These are phyloP conservation scores for Drymonia ruficornis DNA, from an alignment of 2,888 invertebrate species.

Conservation along the genomic window DNA sequence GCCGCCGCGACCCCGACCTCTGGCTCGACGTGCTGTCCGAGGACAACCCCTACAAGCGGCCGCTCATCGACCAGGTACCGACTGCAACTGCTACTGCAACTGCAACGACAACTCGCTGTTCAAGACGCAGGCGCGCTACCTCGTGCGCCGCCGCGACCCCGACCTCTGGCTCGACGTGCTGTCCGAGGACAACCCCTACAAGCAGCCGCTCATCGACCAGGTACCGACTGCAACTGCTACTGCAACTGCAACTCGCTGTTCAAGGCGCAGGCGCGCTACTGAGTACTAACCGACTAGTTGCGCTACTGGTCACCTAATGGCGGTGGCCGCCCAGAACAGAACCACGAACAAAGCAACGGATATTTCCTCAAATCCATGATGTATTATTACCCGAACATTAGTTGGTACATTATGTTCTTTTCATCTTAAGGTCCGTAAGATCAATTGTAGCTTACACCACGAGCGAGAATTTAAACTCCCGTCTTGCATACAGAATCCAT, in stretches of 20 bases:
- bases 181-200: constrained; percentile 95
- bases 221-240: constrained; percentile 49
- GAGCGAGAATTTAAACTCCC: too few relatives aligned
- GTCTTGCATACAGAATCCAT: too few relatives aligned
- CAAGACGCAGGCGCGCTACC: constrained; percentile 98
- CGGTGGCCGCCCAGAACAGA: too few relatives aligned
- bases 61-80: constrained; percentile 94
- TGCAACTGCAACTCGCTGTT: constrained; percentile 99
- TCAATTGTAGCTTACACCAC: too few relatives aligned
- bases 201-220: constrained; percentile 97
- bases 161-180: constrained; percentile 99
- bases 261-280: constrained; percentile 99
- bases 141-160: constrained; percentile 96
- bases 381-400: too few relatives aligned
- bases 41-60: constrained; percentile 96
- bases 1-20: constrained; percentile 96
- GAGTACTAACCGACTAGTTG: too few relatives aligned
- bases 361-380: too few relatives aligned
- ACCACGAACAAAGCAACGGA: too few relatives aligned
- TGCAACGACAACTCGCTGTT: constrained; percentile 99
- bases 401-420: too few relatives aligned
- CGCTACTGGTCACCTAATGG: too few relatives aligned
- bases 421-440: too few relatives aligned
- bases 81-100: not conserved
- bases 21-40: constrained; percentile 98